Percentiles rank a stretch among this genome's conserved stretches.
Conservation (phyloP, 2,888 invertebrate species). For the Auanema freiburgensis region DNA sequence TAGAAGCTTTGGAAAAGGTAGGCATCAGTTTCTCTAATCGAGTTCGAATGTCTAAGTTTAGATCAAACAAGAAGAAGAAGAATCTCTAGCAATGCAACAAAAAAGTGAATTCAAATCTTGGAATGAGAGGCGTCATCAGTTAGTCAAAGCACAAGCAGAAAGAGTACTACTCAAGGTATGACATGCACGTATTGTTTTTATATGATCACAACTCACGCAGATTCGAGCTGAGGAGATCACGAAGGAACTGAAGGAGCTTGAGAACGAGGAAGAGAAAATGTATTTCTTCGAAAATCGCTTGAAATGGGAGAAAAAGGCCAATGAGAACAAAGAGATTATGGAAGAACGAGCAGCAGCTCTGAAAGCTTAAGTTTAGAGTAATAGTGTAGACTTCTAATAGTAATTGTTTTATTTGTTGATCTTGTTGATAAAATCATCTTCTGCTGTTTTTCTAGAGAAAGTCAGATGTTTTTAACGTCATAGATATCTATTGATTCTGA, state of each 20-base stretch:
- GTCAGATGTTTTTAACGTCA: neutral
- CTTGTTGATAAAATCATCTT: neutral
- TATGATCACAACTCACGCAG: slow-evolving; percentile 11
- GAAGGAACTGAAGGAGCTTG: slow-evolving; percentile 33
- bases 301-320: slow-evolving; percentile 39
- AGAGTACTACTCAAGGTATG: slow-evolving; percentile 44
- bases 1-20: slow-evolving; percentile 22
- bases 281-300: slow-evolving; percentile 48
- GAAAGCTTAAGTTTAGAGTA: neutral
- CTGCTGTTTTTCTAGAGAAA: neutral
- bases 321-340: slow-evolving; percentile 48
- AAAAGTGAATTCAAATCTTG: slow-evolving; percentile 36
- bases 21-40: slow-evolving; percentile 2
- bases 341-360: slow-evolving; percentile 21
- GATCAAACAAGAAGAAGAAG: slow-evolving; percentile 27
- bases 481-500: neutral
- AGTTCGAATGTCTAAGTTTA: slow-evolving; percentile 1
- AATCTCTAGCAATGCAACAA: slow-evolving; percentile 29
- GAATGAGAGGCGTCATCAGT: slow-evolving; percentile 38
- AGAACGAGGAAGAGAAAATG: slow-evolving; percentile 38
- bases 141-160: slow-evolving; percentile 52
- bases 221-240: slow-evolving; percentile 32
- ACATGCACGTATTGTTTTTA: neutral
- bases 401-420: neutral
- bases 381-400: neutral